These are phyloP conservation scores for Oryzias curvinotus DNA, from an alignment of 2,113 vertebrate genomes.

Conservation along the genomic window DNA sequence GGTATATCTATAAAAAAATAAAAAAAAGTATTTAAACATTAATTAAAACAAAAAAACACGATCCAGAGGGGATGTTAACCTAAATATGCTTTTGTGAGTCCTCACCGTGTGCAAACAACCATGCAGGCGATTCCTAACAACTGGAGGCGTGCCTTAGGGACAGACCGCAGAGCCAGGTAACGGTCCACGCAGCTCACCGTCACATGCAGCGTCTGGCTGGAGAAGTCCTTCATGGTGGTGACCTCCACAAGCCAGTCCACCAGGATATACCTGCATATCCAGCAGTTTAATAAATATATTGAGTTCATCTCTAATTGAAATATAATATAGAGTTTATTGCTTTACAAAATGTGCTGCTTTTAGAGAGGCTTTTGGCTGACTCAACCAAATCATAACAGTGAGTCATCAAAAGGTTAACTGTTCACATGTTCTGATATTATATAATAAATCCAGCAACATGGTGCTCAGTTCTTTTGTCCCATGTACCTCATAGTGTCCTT, in stretches of 20 bases:
- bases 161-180: conserved; percentile 84
- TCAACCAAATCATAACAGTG: not conserved
- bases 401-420: conserved; percentile 18
- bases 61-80: not conserved
- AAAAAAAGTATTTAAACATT: not conserved
- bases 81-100: not conserved
- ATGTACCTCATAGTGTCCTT: conserved; percentile 95
- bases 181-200: conserved; percentile 93
- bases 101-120: conserved; percentile 96
- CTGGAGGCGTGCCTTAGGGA: conserved; percentile 88
- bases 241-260: conserved; percentile 98
- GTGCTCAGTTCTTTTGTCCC: not conserved
- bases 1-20: conserved; percentile 72
- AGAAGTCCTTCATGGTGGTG: conserved; percentile 97
- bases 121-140: conserved; percentile 97
- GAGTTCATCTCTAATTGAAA: no score
- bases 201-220: conserved; percentile 91
- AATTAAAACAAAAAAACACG: not conserved
- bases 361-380: not conserved
- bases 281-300: no score
- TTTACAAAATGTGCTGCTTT: not conserved
- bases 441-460: not conserved
- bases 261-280: conserved; percentile 87
- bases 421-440: not conserved
- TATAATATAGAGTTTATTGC: no score